phyloP scores from a whole-genome alignment of 2,797 vertebrate genomes.

The Tokudaia tokunoshimensis region DNA sequence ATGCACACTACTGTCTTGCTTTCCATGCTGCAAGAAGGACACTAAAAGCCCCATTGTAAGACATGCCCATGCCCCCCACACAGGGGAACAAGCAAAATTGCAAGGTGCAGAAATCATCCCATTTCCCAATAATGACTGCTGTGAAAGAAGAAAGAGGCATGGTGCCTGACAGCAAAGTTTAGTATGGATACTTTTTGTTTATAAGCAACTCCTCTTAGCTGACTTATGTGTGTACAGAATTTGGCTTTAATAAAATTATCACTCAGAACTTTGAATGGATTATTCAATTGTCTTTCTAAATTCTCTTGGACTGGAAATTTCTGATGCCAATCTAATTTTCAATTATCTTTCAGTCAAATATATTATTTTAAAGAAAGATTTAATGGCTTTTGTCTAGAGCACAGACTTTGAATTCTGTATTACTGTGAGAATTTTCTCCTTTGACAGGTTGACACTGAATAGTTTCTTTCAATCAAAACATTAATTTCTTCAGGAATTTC shows the following conservation, averaged over 20 bases:
- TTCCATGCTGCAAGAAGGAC: not conserved
- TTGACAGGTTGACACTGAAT: not conserved
- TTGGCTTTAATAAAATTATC: not conserved
- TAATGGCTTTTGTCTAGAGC: not conserved
- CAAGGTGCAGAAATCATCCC: accelerated
- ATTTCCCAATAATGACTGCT: not conserved
- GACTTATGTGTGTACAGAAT: not conserved
- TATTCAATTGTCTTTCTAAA: not conserved
- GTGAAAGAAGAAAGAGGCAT: not conserved
- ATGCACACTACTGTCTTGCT: not conserved
- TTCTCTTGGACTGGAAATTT: not conserved
- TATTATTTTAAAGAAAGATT: slow-evolving; percentile 2
- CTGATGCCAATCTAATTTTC: not conserved
- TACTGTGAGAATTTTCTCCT: not conserved
- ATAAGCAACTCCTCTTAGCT: not conserved
- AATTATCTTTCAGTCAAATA: not conserved
- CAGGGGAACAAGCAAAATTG: no score
- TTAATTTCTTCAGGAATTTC: not conserved
- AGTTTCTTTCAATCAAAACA: not conserved
- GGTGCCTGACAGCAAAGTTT: not conserved
- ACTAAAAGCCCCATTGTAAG: not conserved
- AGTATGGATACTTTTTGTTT: not conserved
- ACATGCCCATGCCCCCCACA: accelerated
- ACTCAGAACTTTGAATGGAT: not conserved
- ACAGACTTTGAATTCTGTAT: not conserved